Conservation (phyloP, 2,113 vertebrate species). For the Rhizomys pruinosus region DNA sequence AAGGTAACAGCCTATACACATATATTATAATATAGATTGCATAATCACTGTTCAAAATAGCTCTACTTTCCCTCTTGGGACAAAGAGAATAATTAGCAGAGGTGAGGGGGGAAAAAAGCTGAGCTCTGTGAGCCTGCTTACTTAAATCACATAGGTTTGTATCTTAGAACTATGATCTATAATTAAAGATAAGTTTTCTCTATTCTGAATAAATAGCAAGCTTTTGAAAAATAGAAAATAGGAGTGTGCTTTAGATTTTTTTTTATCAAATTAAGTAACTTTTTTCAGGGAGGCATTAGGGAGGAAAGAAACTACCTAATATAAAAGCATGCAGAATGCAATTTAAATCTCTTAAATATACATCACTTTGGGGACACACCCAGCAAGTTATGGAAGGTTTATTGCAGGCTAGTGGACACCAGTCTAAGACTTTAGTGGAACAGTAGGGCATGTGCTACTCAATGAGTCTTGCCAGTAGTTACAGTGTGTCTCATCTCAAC, state of each 20-base stretch:
- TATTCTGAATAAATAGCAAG: constrained; percentile 36
- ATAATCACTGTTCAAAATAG: constrained; percentile 65
- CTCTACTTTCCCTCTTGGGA: constrained; percentile 25
- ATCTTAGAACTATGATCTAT: constrained; percentile 37
- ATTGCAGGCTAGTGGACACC: background rate
- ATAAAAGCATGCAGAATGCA: constrained; percentile 24
- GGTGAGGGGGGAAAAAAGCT: background rate
- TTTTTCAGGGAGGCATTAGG: constrained; percentile 25
- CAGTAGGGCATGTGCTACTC: background rate
- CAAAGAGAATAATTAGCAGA: constrained; percentile 56
- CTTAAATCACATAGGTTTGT: constrained; percentile 38
- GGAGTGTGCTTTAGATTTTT: background rate
- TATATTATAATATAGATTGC: constrained; percentile 43
- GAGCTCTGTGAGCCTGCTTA: constrained; percentile 7
- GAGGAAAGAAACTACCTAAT: constrained; percentile 13
- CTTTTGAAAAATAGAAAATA: constrained; percentile 15
- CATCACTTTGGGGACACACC: background rate
- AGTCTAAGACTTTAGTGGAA: background rate
- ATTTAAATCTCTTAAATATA: constrained; percentile 32
- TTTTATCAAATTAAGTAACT: background rate
- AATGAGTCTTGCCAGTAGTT: no score
- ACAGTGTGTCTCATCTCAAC: background rate
- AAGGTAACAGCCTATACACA: constrained; percentile 5
- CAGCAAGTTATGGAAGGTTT: background rate
- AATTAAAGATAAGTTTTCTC: constrained; percentile 11